Conservation (phyloP, 2,888 invertebrate genomes). For the Galeruca laticollis region DNA sequence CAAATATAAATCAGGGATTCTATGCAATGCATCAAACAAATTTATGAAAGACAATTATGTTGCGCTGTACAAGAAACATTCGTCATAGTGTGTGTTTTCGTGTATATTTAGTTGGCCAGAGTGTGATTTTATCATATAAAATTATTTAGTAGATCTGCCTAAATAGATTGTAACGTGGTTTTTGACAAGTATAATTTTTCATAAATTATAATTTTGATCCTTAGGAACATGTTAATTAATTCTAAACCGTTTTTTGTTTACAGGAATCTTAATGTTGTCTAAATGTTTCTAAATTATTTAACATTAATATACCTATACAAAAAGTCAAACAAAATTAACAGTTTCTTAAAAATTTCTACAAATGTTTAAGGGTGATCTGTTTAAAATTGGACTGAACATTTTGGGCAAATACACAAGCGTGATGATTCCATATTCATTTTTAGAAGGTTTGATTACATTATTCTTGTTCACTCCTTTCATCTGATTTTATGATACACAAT, state of each 20-base stretch:
- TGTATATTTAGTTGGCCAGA: slow-evolving; percentile 63
- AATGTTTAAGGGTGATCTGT: too few species aligned
- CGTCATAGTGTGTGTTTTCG: slow-evolving; percentile 58
- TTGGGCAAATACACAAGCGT: too few species aligned
- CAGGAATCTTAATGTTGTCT: neutral
- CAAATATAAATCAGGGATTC: slow-evolving; percentile 67
- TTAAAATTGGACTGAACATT: too few species aligned
- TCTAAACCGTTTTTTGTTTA: neutral
- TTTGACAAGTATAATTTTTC: slow-evolving; percentile 34
- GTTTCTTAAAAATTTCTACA: too few species aligned
- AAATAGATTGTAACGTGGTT: slow-evolving; percentile 42
- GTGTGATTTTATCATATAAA: slow-evolving; percentile 58
- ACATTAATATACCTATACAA: too few species aligned
- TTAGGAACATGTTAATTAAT: neutral
- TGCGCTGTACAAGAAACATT: slow-evolving; percentile 56
- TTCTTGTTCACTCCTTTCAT: too few species aligned
- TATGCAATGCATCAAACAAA: slow-evolving; percentile 58
- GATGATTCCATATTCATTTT: too few species aligned
- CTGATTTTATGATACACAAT: too few species aligned
- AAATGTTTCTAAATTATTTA: too few species aligned
- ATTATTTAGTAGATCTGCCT: slow-evolving; percentile 56
- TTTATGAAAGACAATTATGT: slow-evolving; percentile 51
- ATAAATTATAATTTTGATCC: slow-evolving; percentile 6
- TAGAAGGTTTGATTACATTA: too few species aligned
- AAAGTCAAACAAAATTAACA: too few species aligned